A percentile compares a stretch with the other conserved stretches of the same genome.
Evolutionary conservation across 2,888 invertebrate species (phyloP).

Genomic region (Anoncus sp.): DNA sequence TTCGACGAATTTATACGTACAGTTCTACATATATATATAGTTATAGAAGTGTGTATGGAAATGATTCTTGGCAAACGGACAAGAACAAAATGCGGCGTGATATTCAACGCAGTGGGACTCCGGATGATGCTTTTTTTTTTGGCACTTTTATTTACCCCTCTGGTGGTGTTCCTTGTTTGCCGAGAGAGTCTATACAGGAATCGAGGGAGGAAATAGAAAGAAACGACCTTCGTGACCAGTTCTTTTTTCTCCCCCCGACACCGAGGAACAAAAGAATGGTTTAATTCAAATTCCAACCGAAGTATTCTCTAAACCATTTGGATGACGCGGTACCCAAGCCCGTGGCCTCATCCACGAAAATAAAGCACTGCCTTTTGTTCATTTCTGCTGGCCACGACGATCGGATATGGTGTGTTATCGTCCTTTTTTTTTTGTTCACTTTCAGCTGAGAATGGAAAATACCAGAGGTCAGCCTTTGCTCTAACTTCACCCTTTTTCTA

Average conservation of each 20-base stretch:
- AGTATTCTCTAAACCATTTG: conserved; percentile 46
- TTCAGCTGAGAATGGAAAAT: conserved; percentile 46
- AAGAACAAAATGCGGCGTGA: conserved; percentile 26
- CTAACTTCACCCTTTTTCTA: conserved; percentile 10
- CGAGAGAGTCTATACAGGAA: conserved; percentile 28
- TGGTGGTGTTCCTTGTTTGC: conserved; percentile 36
- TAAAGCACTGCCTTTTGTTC: conserved; percentile 59
- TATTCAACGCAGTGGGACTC: conserved; percentile 29
- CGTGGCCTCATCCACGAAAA: conserved; percentile 35
- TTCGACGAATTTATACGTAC: conserved; percentile 1
- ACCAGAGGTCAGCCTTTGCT: conserved; percentile 56
- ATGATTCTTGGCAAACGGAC: conserved; percentile 47
- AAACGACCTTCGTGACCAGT: conserved; percentile 22
- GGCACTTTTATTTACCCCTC: conserved; percentile 20
- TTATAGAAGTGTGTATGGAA: conserved; percentile 20
- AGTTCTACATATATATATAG: too few relatives aligned
- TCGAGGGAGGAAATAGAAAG: conserved; percentile 47
- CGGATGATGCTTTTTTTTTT: conserved; percentile 1
- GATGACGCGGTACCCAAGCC: conserved; percentile 8
- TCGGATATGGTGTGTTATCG: conserved; percentile 59
- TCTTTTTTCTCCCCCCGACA: conserved; percentile 36
- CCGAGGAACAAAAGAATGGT: conserved; percentile 58
- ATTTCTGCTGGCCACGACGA: conserved; percentile 51
- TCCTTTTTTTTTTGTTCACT: conserved; percentile 30
- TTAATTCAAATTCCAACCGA: conserved; percentile 62